phyloP scores from a whole-genome alignment of 2,113 vertebrate species.

The cattle (Bos taurus) region ARS-UCD2.0 NC_037350.1:44056001-44056500 shows the following conservation, averaged over 20 bases:
- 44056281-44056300: background rate
- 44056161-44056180: background rate
- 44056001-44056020: background rate
- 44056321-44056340: background rate
- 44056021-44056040: background rate
- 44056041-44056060: background rate
- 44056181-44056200: background rate
- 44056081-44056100: background rate
- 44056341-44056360: background rate
- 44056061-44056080: background rate
- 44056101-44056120: background rate
- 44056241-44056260: background rate
- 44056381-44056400: background rate
- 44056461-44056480: background rate
- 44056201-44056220: background rate
- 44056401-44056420: rapidly evolving
- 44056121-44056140: background rate
- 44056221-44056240: background rate
- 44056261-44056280: background rate
- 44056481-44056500: background rate
- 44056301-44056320: background rate
- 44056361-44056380: background rate
- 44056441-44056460: background rate
- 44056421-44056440: rapidly evolving
- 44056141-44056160: background rate